Percentiles rank a stretch among this genome's conserved stretches.
phyloP scores from a whole-genome alignment of 2,888 invertebrate genomes.

The Nephrotoma appendiculata region DNA sequence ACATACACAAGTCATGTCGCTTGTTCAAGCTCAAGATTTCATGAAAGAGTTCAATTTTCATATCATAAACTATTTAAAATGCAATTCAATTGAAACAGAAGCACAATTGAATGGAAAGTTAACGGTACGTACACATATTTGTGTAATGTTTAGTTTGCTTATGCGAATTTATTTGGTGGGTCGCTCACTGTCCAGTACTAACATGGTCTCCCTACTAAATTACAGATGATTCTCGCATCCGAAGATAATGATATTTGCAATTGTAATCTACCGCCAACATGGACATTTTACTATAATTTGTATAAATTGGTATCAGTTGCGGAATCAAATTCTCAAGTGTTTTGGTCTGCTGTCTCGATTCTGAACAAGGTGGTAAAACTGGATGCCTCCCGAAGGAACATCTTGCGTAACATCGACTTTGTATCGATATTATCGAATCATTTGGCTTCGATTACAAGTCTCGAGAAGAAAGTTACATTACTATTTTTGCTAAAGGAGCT shows the following conservation, averaged over 20 bases:
- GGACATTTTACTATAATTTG: background rate
- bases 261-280: background rate
- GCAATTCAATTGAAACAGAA: background rate
- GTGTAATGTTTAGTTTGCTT: background rate
- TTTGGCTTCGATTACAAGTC: background rate
- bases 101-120: background rate
- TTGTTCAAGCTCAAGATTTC: background rate
- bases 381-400: background rate
- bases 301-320: background rate
- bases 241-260: background rate
- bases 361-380: background rate
- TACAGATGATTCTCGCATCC: background rate
- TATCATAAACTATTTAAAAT: background rate
- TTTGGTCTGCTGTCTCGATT: background rate
- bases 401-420: background rate
- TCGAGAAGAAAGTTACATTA: conserved; percentile 22
- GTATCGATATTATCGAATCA: background rate
- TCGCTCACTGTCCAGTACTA: background rate
- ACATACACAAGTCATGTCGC: background rate
- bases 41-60: background rate
- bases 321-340: background rate
- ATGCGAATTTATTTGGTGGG: background rate
- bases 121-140: background rate
- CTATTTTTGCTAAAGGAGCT: conserved; percentile 41
- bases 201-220: background rate